Evolutionary conservation across 2,888 invertebrate species (phyloP).

Genomic region (Mythimna albipuncta): DNA sequence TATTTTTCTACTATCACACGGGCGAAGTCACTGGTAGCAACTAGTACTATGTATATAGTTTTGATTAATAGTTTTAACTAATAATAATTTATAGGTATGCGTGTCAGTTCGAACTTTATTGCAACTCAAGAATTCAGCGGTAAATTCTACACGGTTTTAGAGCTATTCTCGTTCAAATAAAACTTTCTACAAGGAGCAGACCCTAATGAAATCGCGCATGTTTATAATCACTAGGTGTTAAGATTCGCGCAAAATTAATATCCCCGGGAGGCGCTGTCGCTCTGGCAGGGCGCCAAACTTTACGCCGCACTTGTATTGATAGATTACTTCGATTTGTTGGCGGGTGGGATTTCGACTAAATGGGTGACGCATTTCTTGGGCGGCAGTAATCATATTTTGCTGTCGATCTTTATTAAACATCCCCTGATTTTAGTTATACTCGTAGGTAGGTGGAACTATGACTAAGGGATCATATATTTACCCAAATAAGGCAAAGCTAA

Average conservation of each 20-base stretch:
- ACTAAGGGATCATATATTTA: slow-evolving; percentile 3
- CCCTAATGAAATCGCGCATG: slow-evolving; percentile 40
- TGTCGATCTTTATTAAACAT: slow-evolving; percentile 17
- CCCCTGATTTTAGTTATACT: slow-evolving; percentile 3
- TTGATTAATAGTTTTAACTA: no score
- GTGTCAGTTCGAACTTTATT: no score
- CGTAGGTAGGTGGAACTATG: slow-evolving; percentile 4
- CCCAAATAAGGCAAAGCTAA: no score
- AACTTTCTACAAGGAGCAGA: not conserved
- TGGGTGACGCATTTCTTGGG: slow-evolving; percentile 39
- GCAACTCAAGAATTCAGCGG: no score
- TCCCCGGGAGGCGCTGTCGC: slow-evolving; percentile 32
- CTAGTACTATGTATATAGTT: no score
- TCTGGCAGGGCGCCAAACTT: slow-evolving; percentile 44
- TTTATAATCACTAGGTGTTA: slow-evolving; percentile 62
- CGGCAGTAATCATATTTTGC: slow-evolving; percentile 21
- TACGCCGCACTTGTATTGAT: slow-evolving; percentile 40
- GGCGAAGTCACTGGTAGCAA: no score
- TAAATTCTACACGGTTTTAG: no score
- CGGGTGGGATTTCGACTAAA: slow-evolving; percentile 44
- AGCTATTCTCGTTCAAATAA: not conserved
- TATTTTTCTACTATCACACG: no score
- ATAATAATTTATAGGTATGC: no score
- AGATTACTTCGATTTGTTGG: slow-evolving; percentile 37
- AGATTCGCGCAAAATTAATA: slow-evolving; percentile 62